Conservation (phyloP, 2,888 invertebrate species). For the Heliconius sara region DNA sequence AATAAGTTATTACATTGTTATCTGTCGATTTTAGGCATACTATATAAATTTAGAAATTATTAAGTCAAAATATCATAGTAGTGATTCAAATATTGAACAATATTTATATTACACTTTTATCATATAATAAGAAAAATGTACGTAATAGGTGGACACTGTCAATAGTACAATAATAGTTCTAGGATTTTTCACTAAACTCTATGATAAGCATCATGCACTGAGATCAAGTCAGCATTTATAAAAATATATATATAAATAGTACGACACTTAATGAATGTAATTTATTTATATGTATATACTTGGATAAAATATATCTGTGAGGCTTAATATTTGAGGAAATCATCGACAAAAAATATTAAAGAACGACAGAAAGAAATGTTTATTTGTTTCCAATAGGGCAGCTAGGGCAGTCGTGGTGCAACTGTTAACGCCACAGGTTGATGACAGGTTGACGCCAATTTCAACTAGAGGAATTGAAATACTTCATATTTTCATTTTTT, state of each 20-base stretch:
- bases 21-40: constrained; percentile 7
- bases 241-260: not conserved
- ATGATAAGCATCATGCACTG: not conserved
- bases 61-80: not conserved
- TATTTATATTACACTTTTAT: not conserved
- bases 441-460: no score
- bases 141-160: not conserved
- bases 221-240: not conserved
- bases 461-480: no score
- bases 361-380: not conserved
- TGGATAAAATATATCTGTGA: not conserved
- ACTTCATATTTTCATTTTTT: no score
- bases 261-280: not conserved
- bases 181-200: not conserved
- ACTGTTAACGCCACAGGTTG: no score
- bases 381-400: no score
- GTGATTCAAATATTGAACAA: not conserved
- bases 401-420: no score
- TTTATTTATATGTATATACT: not conserved
- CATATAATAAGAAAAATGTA: not conserved
- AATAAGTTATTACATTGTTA: constrained; percentile 18
- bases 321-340: no score
- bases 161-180: not conserved
- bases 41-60: not conserved
- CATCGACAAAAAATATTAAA: not conserved